Evolutionary conservation across 2,113 vertebrate genomes (phyloP).

Genomic region (Ochotona curzoniae): DNA sequence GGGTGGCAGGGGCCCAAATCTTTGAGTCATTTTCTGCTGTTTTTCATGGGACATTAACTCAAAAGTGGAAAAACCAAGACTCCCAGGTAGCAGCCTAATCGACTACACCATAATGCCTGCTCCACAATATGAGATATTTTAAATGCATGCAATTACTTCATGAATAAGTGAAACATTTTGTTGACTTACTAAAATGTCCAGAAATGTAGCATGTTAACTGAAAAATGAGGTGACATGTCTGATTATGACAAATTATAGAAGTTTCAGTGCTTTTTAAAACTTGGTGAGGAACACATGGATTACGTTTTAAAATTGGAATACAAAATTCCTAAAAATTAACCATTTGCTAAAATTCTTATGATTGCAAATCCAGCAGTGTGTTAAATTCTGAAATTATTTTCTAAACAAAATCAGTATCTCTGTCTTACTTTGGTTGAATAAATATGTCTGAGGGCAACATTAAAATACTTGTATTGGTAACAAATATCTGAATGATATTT

Average conservation of each 20-base stretch:
- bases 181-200: not conserved
- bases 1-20: too few relatives aligned
- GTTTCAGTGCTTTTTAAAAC: constrained; percentile 16
- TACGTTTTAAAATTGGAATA: constrained; percentile 23
- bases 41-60: too few relatives aligned
- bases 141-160: constrained; percentile 32
- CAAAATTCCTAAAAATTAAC: not conserved
- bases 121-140: not conserved
- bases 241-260: constrained; percentile 3
- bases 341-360: not conserved
- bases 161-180: constrained; percentile 6
- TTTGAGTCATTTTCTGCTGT: too few relatives aligned
- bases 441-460: not conserved
- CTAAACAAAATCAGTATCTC: not conserved
- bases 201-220: constrained; percentile 8
- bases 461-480: not conserved
- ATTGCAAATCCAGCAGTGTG: not conserved
- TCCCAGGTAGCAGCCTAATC: too few relatives aligned
- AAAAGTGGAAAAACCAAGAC: too few relatives aligned
- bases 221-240: not conserved
- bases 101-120: not conserved
- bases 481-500: not conserved
- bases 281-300: not conserved
- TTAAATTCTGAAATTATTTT: constrained; percentile 1
- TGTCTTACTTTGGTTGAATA: not conserved